Evolutionary conservation across 2,888 invertebrate species (phyloP).

Genomic region (Hypomecis punctinalis): DNA sequence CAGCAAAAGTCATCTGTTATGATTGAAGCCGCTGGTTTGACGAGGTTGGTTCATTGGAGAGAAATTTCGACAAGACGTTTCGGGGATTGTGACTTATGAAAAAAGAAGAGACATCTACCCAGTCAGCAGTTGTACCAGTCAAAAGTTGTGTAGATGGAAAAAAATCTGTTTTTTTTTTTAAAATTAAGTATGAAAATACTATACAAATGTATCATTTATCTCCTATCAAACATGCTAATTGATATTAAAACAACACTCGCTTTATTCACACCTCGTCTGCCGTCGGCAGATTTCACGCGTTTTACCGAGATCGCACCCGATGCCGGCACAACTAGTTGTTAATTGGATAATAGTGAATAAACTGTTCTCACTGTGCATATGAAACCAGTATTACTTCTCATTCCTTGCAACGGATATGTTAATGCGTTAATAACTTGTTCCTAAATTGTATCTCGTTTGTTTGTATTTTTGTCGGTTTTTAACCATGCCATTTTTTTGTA

Average conservation of each 20-base stretch:
- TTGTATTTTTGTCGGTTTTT: neutral
- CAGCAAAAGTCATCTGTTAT: too few species aligned
- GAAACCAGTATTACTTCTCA: conserved; percentile 15
- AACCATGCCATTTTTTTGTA: too few species aligned
- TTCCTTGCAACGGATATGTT: conserved; percentile 6
- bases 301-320: conserved; percentile 50
- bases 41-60: too few species aligned
- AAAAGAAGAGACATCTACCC: too few species aligned
- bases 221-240: conserved; percentile 42
- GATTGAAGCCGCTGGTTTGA: too few species aligned
- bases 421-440: conserved; percentile 3
- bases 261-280: conserved; percentile 47
- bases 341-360: conserved; percentile 52
- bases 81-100: too few species aligned
- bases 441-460: neutral
- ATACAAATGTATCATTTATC: neutral
- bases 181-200: too few species aligned
- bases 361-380: conserved; percentile 10
- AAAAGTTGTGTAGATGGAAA: too few species aligned
- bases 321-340: conserved; percentile 52
- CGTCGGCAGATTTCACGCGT: conserved; percentile 52
- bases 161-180: too few species aligned
- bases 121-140: too few species aligned
- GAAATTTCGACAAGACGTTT: too few species aligned
- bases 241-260: conserved; percentile 52